These are phyloP conservation scores for Lethocerus indicus DNA, from an alignment of 1,140 invertebrate genomes.

Conservation along the genomic window DNA sequence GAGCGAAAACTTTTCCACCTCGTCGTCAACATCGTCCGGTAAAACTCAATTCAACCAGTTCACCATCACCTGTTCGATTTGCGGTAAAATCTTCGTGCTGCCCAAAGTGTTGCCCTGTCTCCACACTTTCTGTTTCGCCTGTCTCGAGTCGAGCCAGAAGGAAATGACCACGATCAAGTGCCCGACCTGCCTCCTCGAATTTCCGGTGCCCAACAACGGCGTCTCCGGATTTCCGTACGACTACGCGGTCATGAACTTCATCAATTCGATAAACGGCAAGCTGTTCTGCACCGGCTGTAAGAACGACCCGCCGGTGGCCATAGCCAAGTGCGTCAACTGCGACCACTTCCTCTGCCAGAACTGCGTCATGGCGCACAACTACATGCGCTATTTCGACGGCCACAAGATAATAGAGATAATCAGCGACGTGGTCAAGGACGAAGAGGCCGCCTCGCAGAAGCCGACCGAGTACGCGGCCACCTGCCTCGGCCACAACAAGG, in stretches of 20 bases:
- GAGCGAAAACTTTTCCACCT: too few relatives aligned
- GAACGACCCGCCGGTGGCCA: slow-evolving; percentile 63
- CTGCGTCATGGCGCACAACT: slow-evolving; percentile 94
- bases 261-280: slow-evolving; percentile 16
- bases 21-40: too few relatives aligned
- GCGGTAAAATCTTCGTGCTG: too few relatives aligned
- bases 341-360: slow-evolving; percentile 87
- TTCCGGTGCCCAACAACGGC: slow-evolving; percentile 35
- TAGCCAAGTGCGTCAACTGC: slow-evolving; percentile 87
- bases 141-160: slow-evolving; percentile 51
- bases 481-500: slow-evolving; percentile 69
- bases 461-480: slow-evolving; percentile 28
- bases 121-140: slow-evolving; percentile 64
- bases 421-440: too few relatives aligned
- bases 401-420: slow-evolving; percentile 75
- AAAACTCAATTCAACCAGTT: too few relatives aligned
- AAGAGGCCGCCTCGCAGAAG: slow-evolving; percentile 33
- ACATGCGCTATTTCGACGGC: slow-evolving; percentile 96
- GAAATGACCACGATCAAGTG: slow-evolving; percentile 64
- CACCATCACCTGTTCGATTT: too few relatives aligned
- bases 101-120: slow-evolving; percentile 64
- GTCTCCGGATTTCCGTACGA: slow-evolving; percentile 45
- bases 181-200: slow-evolving; percentile 59
- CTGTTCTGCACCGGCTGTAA: slow-evolving; percentile 75
- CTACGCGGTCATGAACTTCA: slow-evolving; percentile 39